A percentile compares a stretch with the other conserved stretches of the same genome.
phyloP scores from a whole-genome alignment of 1,140 invertebrate genomes.

The Neocloeon triangulifer region DNA sequence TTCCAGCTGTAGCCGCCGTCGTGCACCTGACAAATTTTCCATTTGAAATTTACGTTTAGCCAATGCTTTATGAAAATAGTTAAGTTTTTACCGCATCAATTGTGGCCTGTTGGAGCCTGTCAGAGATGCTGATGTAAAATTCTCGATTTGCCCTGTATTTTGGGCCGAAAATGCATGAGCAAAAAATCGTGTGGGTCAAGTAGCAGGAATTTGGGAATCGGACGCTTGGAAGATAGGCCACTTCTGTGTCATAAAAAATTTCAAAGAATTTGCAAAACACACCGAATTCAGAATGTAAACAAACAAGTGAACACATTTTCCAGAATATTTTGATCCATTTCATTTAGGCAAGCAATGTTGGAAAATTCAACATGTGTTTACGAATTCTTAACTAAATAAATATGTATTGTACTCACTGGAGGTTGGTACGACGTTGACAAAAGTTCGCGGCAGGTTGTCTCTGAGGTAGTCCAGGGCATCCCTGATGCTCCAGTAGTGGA shows the following conservation, averaged over 20 bases:
- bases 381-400: background rate
- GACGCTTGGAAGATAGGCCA: no score
- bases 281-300: no score
- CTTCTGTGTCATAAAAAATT: no score
- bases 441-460: constrained; percentile 31
- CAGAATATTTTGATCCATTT: no score
- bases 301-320: no score
- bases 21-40: constrained; percentile 14
- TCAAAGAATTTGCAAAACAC: no score
- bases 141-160: constrained; percentile 9
- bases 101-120: background rate
- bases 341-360: no score
- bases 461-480: constrained; percentile 30
- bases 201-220: no score
- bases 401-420: constrained; percentile 17
- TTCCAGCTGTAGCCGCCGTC: constrained; percentile 25
- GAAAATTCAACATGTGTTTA: constrained; percentile 8
- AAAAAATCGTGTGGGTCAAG: constrained; percentile 18
- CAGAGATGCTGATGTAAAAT: no score
- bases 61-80: constrained; percentile 11
- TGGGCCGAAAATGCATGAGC: constrained; percentile 24
- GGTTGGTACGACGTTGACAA: constrained; percentile 32
- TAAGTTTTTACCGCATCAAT: no score
- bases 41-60: no score
- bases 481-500: constrained; percentile 33